Evolutionary conservation across 2,797 vertebrate genomes (phyloP).

Genomic region (Melopsittacus undulatus): DNA sequence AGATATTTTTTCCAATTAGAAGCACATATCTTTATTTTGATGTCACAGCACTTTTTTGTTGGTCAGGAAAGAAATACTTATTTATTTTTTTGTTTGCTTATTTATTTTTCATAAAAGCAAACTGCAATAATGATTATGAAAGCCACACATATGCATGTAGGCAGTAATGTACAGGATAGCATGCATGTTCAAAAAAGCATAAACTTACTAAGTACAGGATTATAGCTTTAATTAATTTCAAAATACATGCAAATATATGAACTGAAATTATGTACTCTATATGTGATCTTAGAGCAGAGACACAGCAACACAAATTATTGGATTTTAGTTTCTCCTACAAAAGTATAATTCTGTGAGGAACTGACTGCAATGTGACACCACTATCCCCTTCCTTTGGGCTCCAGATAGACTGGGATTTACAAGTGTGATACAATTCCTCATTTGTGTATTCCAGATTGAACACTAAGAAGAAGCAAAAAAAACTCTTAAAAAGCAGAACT

Average conservation of each 20-base stretch:
- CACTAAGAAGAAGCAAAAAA: not conserved
- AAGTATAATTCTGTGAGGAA: not conserved
- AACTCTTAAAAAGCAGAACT: not conserved
- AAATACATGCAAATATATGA: not conserved
- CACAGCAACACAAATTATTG: not conserved
- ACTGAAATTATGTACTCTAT: not conserved
- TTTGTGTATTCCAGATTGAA: not conserved
- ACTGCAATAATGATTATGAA: not conserved
- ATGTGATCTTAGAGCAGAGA: not conserved
- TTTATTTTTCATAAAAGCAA: not conserved
- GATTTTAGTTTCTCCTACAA: not conserved
- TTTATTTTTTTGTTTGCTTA: not conserved
- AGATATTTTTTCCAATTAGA: not conserved
- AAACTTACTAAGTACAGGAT: not conserved
- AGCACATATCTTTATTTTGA: accelerated
- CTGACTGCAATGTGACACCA: accelerated
- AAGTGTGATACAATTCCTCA: not conserved
- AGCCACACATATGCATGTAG: accelerated
- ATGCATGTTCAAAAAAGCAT: not conserved
- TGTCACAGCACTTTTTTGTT: not conserved
- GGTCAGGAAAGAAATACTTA: not conserved
- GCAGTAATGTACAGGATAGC: not conserved
- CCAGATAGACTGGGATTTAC: not conserved
- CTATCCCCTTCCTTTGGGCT: not conserved
- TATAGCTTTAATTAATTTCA: not conserved